phyloP scores from a whole-genome alignment of 2,797 vertebrate species.

The Oreochromis mossambicus region DNA sequence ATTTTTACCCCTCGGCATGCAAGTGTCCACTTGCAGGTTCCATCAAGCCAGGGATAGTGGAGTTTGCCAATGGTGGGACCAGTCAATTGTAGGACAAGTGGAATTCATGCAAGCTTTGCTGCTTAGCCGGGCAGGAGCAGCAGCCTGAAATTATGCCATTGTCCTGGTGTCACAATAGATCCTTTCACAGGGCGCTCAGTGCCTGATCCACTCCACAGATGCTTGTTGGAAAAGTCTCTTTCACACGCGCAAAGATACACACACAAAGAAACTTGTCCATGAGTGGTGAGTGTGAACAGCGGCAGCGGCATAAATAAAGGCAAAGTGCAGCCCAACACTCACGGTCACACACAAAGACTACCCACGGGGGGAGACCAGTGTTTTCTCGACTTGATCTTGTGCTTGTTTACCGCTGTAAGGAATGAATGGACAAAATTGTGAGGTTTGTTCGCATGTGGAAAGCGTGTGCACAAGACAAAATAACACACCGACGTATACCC shows the following conservation, averaged over 20 bases:
- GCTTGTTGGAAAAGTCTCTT: constrained; percentile 58
- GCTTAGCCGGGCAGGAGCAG: constrained; percentile 38
- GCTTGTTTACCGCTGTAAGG: neutral
- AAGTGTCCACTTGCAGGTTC: neutral
- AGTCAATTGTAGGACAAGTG: neutral
- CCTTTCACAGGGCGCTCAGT: constrained; percentile 56
- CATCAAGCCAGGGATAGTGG: neutral
- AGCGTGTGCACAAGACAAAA: neutral
- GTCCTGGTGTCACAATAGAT: constrained; percentile 71
- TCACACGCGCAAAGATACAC: constrained; percentile 15
- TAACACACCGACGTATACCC: neutral
- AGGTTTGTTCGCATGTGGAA: neutral
- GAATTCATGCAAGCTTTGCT: constrained; percentile 5
- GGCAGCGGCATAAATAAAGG: neutral
- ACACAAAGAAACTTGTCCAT: constrained; percentile 27
- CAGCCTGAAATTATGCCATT: constrained; percentile 68
- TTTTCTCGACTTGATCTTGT: neutral
- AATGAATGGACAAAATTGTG: neutral
- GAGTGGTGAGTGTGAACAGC: neutral
- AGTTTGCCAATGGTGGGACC: neutral
- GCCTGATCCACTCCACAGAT: constrained; percentile 68
- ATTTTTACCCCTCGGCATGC: neutral
- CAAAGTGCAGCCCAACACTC: neutral
- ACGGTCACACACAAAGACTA: neutral
- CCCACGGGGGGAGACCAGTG: neutral